phyloP scores from a whole-genome alignment of 2,888 invertebrate species.

The Mimas tiliae region DNA sequence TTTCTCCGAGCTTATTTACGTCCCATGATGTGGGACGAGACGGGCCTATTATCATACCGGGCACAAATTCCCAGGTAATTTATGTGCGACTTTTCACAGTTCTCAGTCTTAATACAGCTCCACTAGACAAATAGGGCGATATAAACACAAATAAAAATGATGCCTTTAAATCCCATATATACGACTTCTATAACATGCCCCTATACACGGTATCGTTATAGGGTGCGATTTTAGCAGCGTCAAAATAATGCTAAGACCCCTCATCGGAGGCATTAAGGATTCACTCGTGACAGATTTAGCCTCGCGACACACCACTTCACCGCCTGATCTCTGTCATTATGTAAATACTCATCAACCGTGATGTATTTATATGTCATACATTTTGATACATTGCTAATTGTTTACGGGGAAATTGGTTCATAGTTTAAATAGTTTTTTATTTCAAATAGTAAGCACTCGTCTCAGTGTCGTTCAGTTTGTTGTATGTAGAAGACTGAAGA shows the following conservation, averaged over 20 bases:
- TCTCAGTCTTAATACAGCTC: too few relatives aligned
- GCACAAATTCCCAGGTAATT: too few relatives aligned
- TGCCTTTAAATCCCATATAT: not conserved
- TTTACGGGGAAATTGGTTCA: not conserved
- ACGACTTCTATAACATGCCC: not conserved
- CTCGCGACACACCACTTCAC: constrained; percentile 29
- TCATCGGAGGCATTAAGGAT: constrained; percentile 53
- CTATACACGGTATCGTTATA: constrained; percentile 11
- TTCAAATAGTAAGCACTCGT: too few relatives aligned
- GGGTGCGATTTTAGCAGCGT: constrained; percentile 36
- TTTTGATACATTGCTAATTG: constrained; percentile 9
- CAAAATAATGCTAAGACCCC: constrained; percentile 49
- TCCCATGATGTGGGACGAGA: too few relatives aligned
- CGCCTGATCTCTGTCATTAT: constrained; percentile 5
- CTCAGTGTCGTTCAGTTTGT: too few relatives aligned
- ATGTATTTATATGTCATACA: constrained; percentile 1
- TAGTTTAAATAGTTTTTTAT: too few relatives aligned
- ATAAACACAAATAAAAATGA: too few relatives aligned
- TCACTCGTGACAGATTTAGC: constrained; percentile 59
- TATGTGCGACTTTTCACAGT: too few relatives aligned
- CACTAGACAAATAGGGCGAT: too few relatives aligned
- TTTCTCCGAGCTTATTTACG: too few relatives aligned
- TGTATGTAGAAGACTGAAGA: too few relatives aligned
- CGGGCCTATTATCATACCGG: too few relatives aligned
- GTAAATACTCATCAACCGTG: constrained; percentile 6